Conservation (phyloP, 2,113 vertebrate genomes). For the Pampusana beccarii region DNA sequence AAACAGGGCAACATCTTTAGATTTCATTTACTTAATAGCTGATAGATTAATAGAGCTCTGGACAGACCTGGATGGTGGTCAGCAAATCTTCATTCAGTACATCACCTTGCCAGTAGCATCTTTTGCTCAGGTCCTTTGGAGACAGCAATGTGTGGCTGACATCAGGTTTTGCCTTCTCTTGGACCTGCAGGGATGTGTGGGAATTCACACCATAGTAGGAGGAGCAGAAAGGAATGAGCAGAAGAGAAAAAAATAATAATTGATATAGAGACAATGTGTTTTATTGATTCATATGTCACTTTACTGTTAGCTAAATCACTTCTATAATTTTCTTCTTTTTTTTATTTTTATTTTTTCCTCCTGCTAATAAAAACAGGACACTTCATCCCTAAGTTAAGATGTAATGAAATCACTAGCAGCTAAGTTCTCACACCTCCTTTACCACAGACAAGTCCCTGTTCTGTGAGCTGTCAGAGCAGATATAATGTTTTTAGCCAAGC, state of each 20-base stretch:
- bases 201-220: neutral
- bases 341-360: neutral
- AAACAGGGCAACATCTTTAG: slow-evolving; percentile 37
- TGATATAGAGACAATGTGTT: neutral
- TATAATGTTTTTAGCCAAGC: neutral
- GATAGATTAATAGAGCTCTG: slow-evolving; percentile 61
- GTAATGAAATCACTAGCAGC: neutral
- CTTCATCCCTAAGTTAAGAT: neutral
- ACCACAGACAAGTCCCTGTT: neutral
- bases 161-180: neutral
- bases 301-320: neutral
- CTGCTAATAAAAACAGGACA: neutral
- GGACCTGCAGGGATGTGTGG: neutral
- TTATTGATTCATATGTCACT: neutral
- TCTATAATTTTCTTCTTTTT: neutral
- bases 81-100: slow-evolving; percentile 21
- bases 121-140: neutral
- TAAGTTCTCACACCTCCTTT: neutral
- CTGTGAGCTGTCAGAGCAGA: neutral
- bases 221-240: neutral
- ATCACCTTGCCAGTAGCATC: neutral
- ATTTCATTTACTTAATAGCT: slow-evolving; percentile 74
- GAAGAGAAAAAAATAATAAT: neutral
- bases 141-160: neutral
- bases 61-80: slow-evolving; percentile 1